Evolutionary conservation across 30 jellyfish, hydroid and myxozoan species (phyloP).

Genomic region (Rhopilema esculentum): DNA sequence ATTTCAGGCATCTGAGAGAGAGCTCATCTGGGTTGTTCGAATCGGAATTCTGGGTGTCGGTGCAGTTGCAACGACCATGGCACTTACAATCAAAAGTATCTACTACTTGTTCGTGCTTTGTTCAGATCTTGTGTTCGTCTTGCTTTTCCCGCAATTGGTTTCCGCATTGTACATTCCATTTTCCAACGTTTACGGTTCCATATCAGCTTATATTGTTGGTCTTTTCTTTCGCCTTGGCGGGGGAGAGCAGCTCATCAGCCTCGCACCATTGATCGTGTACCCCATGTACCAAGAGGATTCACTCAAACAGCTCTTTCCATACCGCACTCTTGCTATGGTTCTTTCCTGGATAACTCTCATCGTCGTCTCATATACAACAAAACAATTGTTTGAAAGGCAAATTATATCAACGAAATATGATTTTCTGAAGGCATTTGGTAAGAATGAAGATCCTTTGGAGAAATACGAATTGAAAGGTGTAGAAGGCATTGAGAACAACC

Average conservation of each 20-base stretch:
- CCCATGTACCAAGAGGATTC: slow-evolving; percentile 63
- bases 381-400: slow-evolving; percentile 48
- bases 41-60: slow-evolving; percentile 71
- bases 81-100: slow-evolving; percentile 73
- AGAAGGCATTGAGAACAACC: background rate
- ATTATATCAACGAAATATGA: slow-evolving; percentile 65
- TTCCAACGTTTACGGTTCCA: slow-evolving; percentile 67
- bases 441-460: background rate
- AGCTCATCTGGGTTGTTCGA: slow-evolving; percentile 80
- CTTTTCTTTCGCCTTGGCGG: slow-evolving; percentile 75
- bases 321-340: slow-evolving; percentile 84
- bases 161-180: slow-evolving; percentile 75
- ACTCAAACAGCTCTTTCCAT: slow-evolving; percentile 57
- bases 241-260: slow-evolving; percentile 65
- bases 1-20: slow-evolving; percentile 76
- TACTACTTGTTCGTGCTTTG: slow-evolving; percentile 77
- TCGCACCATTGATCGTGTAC: slow-evolving; percentile 60
- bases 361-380: slow-evolving; percentile 62
- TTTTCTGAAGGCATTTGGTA: slow-evolving; percentile 41
- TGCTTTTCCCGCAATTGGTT: slow-evolving; percentile 77
- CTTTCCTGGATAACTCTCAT: slow-evolving; percentile 62
- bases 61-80: slow-evolving; percentile 79
- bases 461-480: slow-evolving; percentile 4
- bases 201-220: slow-evolving; percentile 58
- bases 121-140: slow-evolving; percentile 75